Evolutionary conservation across 2,797 vertebrate species (phyloP).

Genomic region (Melanotaenia maccullochi): DNA sequence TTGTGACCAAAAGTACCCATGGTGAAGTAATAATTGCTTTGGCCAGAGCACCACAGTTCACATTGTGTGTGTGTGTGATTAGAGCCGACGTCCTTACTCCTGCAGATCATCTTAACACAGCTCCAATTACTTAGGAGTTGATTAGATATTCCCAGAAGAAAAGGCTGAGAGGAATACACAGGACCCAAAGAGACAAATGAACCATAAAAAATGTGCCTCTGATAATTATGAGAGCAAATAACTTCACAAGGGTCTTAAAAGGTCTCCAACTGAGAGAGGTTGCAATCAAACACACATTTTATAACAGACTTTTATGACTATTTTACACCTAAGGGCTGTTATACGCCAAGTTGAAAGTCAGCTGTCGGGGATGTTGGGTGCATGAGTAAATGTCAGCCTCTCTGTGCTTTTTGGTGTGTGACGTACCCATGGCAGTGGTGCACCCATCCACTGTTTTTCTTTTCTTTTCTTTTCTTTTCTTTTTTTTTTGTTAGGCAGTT

Average conservation of each 20-base stretch:
- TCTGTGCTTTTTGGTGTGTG: not conserved
- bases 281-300: conserved; percentile 3
- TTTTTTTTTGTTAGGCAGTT: no score
- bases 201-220: conserved; percentile 14
- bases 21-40: conserved; percentile 64
- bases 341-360: not conserved
- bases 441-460: not conserved
- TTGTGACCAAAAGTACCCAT: conserved; percentile 39
- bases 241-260: conserved; percentile 1
- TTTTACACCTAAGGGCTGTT: not conserved
- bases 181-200: conserved; percentile 34
- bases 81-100: conserved; percentile 43
- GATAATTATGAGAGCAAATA: conserved; percentile 20
- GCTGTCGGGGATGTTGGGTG: not conserved
- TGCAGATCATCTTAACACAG: conserved; percentile 63
- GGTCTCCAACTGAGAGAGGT: not conserved
- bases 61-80: conserved; percentile 47
- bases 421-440: not conserved
- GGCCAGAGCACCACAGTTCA: conserved; percentile 44
- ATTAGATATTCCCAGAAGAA: conserved; percentile 61
- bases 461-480: not conserved
- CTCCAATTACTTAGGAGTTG: conserved; percentile 64
- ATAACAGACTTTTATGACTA: not conserved
- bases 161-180: conserved; percentile 37
- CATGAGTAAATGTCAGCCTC: not conserved